Percentiles rank a stretch among this genome's conserved stretches.
Conservation (phyloP, 2,113 vertebrate genomes). For the Pholis gunnellus region DNA sequence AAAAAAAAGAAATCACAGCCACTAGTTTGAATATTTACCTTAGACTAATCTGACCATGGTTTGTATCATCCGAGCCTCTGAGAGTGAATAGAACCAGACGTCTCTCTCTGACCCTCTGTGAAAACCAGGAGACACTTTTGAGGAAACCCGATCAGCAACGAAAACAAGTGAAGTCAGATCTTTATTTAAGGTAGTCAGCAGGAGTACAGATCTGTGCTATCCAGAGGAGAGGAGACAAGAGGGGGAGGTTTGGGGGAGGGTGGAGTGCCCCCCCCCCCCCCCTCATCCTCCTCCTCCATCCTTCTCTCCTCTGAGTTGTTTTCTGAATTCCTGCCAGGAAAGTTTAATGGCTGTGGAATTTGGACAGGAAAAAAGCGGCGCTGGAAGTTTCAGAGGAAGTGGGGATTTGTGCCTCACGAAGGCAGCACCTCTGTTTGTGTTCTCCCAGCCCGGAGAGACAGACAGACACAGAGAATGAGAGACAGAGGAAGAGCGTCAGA, state of each 20-base stretch:
- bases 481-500: conserved; percentile 83
- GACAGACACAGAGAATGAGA: conserved; percentile 44
- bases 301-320: conserved; percentile 81
- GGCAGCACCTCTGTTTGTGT: conserved; percentile 89
- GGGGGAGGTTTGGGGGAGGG: conserved; percentile 30
- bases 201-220: conserved; percentile 80
- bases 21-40: conserved; percentile 70
- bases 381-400: conserved; percentile 95
- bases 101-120: conserved; percentile 75
- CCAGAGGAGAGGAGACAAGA: conserved; percentile 80
- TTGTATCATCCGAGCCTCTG: conserved; percentile 66
- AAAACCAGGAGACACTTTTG: conserved; percentile 82
- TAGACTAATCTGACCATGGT: conserved; percentile 73
- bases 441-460: conserved; percentile 75
- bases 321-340: conserved; percentile 91
- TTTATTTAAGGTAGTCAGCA: conserved; percentile 85
- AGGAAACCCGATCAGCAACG: conserved; percentile 83
- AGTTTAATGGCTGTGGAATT: conserved; percentile 98
- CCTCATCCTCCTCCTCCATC: conserved; percentile 29
- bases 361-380: conserved; percentile 89
- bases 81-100: conserved; percentile 65
- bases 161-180: conserved; percentile 85
- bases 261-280: conserved; percentile 8
- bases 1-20: conserved; percentile 65
- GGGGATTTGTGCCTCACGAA: conserved; percentile 88